Base-by-base conservation (phyloP, 1,140 invertebrate genomes). In the Camponotus pennsylvanicus region DNA sequence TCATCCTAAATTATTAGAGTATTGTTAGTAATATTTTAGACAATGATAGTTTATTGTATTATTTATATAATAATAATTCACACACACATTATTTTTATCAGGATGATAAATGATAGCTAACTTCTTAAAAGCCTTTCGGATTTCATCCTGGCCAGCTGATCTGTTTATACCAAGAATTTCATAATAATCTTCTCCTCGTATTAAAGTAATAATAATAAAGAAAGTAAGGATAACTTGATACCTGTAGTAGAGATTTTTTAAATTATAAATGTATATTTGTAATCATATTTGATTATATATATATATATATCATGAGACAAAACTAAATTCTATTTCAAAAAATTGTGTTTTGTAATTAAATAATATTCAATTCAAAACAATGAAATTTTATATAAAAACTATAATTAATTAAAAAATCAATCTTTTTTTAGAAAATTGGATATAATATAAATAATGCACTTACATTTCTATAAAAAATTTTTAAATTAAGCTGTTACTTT, bases 41-140 rank as follows among this genome's bases (percentile, higher is more conserved):
- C 0, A 52, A 79, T 42, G 9, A 64, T 34, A 18, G 0, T n/a
- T 40, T 40, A 69, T 55, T 49, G 6, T 6, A 45, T 18, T 77
- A 52, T 27, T 40, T 61, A 78, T 59, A 83, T 49, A 49, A 49
- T 64, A n/a, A 73, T 32, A 49, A 49, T 70, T 73, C 75, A 86
- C 82, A 71, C 82, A 71, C 95, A 98, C 97, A 86, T 95, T 95
- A 95, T 98, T 98, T 96, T 98, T 98, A 95, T 98, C 98, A 37
- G 98, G 98, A 96, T 98, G 98, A 86, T 97, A 95, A 88, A 96
- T 96, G 3, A 98, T 95, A 3, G 97, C 98, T 42, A 98, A 91
- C 94, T 97, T 97, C 94, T 98, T 98, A 92, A 98, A 98, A 32
- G 97, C 97, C 94, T 97, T 97, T 88, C 97, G 95, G 77, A 98